Evolutionary conservation across 2,113 vertebrate species (phyloP).

Genomic region (Myrmecophaga tridactyla): DNA sequence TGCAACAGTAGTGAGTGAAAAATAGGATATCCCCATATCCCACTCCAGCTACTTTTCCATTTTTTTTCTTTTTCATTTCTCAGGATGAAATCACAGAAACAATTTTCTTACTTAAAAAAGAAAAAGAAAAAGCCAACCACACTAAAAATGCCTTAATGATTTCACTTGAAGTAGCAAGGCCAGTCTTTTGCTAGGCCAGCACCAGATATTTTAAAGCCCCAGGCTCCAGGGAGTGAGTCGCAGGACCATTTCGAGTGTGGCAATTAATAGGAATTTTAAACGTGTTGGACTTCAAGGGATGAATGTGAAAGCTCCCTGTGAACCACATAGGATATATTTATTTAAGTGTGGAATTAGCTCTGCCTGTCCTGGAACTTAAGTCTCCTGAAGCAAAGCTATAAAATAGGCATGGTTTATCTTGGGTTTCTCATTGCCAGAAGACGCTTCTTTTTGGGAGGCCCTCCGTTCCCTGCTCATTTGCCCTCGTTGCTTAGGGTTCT

Average conservation of each 20-base stretch:
- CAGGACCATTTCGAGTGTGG: neutral
- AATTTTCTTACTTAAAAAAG: neutral
- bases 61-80: constrained; percentile 29
- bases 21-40: neutral
- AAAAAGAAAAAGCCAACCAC: neutral
- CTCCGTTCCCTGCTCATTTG: neutral
- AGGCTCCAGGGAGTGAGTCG: neutral
- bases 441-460: neutral
- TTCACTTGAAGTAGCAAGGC: neutral
- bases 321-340: neutral
- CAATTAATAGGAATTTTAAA: neutral
- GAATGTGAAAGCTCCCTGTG: neutral
- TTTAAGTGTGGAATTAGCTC: constrained; percentile 1
- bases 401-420: constrained; percentile 36
- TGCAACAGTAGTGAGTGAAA: neutral
- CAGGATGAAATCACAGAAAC: constrained; percentile 5
- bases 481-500: neutral
- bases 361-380: neutral
- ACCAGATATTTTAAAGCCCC: neutral
- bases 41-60: neutral
- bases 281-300: too few species aligned
- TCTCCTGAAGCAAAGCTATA: constrained; percentile 26
- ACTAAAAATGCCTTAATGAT: neutral
- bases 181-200: neutral
- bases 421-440: neutral